phyloP scores from a whole-genome alignment of 2,113 vertebrate species.

The Puntigrus tetrazona region DNA sequence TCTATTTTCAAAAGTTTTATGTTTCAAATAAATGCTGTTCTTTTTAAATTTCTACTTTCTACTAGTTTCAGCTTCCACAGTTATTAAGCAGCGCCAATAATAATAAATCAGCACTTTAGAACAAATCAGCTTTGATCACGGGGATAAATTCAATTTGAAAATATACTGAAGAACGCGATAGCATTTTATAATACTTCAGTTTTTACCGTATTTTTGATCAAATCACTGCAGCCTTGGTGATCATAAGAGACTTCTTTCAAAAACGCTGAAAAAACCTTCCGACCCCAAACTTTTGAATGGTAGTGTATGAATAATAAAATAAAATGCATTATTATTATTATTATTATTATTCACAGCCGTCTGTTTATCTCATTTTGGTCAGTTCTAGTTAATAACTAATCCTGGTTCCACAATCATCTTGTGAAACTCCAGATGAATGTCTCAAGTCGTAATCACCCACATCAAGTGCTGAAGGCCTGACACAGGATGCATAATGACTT shows the following conservation, averaged over 20 bases:
- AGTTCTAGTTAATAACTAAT: background rate
- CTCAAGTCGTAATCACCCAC: conserved; percentile 12
- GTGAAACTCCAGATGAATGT: conserved; percentile 1
- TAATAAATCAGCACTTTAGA: background rate
- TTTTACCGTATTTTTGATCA: background rate
- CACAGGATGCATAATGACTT: conserved; percentile 69
- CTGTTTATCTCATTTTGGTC: background rate
- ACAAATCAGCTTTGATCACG: background rate
- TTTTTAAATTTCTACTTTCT: background rate
- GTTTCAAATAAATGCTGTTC: background rate
- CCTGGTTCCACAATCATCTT: background rate
- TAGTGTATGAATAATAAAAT: background rate
- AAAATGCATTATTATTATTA: background rate
- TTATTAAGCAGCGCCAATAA: background rate
- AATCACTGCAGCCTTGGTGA: background rate
- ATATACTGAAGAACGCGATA: background rate
- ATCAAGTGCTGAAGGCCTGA: conserved; percentile 44
- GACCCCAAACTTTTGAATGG: background rate
- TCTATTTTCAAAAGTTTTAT: background rate
- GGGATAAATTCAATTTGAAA: background rate
- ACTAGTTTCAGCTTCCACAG: background rate
- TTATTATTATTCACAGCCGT: background rate
- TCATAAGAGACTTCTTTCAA: background rate
- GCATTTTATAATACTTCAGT: background rate
- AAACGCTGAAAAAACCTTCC: background rate